Conservation (phyloP, 1,140 invertebrate species). For the Hylyphantes graminicola region DNA sequence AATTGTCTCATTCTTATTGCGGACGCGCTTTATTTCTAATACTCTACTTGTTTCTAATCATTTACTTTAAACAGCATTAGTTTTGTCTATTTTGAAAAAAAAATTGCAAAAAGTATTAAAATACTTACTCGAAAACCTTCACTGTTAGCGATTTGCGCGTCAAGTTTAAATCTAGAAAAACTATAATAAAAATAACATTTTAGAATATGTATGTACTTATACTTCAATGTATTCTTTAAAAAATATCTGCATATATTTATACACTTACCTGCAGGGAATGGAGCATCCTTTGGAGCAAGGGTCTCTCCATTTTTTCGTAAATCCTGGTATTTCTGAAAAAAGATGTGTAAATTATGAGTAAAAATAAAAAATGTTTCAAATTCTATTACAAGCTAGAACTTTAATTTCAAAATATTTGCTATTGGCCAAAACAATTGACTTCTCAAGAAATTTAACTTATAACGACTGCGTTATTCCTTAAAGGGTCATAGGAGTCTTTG, state of each 20-base stretch:
- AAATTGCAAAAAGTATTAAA: not conserved
- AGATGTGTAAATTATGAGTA: not conserved
- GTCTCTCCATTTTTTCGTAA: constrained; percentile 1
- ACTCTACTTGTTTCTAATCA: too few relatives aligned
- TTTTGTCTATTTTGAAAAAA: not conserved
- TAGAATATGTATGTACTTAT: not conserved
- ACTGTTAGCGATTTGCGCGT: constrained; percentile 38
- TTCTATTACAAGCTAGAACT: too few relatives aligned
- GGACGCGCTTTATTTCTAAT: too few relatives aligned
- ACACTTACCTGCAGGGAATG: constrained; percentile 47
- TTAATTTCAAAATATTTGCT: too few relatives aligned
- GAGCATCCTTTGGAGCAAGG: constrained; percentile 18
- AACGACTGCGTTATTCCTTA: too few relatives aligned
- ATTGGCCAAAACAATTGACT: too few relatives aligned
- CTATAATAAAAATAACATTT: not conserved
- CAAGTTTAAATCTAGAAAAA: constrained; percentile 17
- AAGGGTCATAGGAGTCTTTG: too few relatives aligned
- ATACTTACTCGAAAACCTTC: constrained; percentile 48
- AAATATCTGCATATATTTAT: not conserved
- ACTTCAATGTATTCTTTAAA: too few relatives aligned
- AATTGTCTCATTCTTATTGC: too few relatives aligned
- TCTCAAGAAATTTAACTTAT: too few relatives aligned
- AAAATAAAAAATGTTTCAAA: too few relatives aligned
- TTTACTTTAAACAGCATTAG: too few relatives aligned
- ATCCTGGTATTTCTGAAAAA: constrained; percentile 27